A percentile compares a stretch with the other conserved stretches of the same genome.
phyloP scores from a whole-genome alignment of 2,888 invertebrate species.

The Melikaiella ostensackeni region DNA sequence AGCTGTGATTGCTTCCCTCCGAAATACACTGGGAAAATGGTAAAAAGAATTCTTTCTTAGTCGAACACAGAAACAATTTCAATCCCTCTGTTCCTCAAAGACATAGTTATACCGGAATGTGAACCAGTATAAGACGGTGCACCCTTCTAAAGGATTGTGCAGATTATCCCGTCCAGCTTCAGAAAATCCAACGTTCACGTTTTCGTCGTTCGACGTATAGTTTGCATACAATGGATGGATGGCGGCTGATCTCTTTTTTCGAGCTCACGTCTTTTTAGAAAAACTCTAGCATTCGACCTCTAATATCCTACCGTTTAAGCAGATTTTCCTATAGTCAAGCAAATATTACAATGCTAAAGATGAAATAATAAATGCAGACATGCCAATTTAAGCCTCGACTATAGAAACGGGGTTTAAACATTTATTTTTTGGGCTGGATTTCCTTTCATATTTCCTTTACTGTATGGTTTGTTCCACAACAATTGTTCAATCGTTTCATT shows the following conservation, averaged over 20 bases:
- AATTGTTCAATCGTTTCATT: no score
- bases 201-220: constrained; percentile 25
- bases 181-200: constrained; percentile 34
- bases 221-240: constrained; percentile 37
- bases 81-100: constrained; percentile 30
- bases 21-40: constrained; percentile 30
- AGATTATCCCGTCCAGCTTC: constrained; percentile 38
- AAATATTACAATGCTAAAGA: constrained; percentile 11
- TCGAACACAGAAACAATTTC: constrained; percentile 34
- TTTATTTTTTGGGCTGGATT: not conserved
- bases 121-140: constrained; percentile 26
- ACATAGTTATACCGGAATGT: constrained; percentile 37
- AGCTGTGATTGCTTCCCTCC: constrained; percentile 25
- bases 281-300: constrained; percentile 1
- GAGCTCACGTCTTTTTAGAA: constrained; percentile 30
- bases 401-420: not conserved
- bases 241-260: constrained; percentile 28
- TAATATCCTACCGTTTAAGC: constrained; percentile 20
- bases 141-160: constrained; percentile 34
- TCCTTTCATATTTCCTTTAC: not conserved
- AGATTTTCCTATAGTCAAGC: not conserved
- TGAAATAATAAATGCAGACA: constrained; percentile 1
- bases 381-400: not conserved
- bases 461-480: not conserved
- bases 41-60: constrained; percentile 27